Base-by-base conservation (phyloP, 2,888 invertebrate species). In the Coenonympha arcania region DNA sequence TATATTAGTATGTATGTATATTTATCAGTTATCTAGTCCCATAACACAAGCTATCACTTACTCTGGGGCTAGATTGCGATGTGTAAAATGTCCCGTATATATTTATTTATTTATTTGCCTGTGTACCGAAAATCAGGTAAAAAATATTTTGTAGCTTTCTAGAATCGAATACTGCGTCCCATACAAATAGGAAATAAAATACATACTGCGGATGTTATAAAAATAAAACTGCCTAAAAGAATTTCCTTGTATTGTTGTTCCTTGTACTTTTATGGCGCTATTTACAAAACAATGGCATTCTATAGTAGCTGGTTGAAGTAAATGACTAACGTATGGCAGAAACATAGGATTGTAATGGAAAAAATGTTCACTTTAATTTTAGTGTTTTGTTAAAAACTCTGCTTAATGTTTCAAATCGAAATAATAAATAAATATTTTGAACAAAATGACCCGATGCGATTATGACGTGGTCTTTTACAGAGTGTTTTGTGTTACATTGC, bases 401-500 rank as follows among this genome's bases (percentile, higher is more conserved):
- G n/a, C n/a, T n/a, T n/a, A n/a, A n/a, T 2, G 24, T 4, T 24
- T 24, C 9, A 8, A 24, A 5, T 8, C 6, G 6, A 24, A 24
- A 9, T 24, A 30, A 24, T 24, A 2, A 18, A 6, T n/a, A n/a
- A 19, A 15, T n/a, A 1, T 19, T 16, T 16, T 16, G 3, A 16
- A 8, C 6, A 30, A 34, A 3, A 81, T 83, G 82, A 59, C 76
- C 59, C 76, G 75, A 73, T 81, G 78, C 69, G 71, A 75, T 56
- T 72, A 73, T 70, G 81, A 80, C 60, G 70, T 66, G 13, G 63
- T 76, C 0, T 81, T 79, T 67, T 76, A 79, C 71, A 69, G 79
- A 54, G 72, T 85, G 55, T 73, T 79, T 57, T 82, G 77, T 51
- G 58, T 76, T 18, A 73, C 78, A 0, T 66, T 84, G 3, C 61